phyloP scores from a whole-genome alignment of 1,140 invertebrate genomes.

The Mactra quadrangularis region DNA sequence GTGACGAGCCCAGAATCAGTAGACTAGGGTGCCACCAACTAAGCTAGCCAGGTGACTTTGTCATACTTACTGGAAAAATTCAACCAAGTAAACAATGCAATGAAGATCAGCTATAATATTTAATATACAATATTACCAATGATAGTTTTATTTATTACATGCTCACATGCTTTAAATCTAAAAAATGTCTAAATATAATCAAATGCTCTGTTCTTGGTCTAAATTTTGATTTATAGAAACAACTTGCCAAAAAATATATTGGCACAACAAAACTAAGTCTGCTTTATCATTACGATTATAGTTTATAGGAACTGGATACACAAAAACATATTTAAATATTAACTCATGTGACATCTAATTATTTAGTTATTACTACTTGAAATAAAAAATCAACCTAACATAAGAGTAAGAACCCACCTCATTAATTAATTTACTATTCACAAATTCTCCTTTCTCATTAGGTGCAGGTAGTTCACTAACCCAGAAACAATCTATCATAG shows the following conservation, averaged over 20 bases:
- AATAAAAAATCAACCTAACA: neutral
- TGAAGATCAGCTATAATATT: too few relatives aligned
- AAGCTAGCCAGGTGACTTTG: too few relatives aligned
- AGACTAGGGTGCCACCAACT: too few relatives aligned
- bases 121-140: too few relatives aligned
- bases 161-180: too few relatives aligned
- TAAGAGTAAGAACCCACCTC: slow-evolving; percentile 43
- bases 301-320: neutral
- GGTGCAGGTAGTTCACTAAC: slow-evolving; percentile 69
- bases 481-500: slow-evolving; percentile 71
- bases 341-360: neutral
- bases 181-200: too few relatives aligned
- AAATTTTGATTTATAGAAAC: neutral
- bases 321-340: neutral
- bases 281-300: too few relatives aligned
- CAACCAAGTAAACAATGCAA: too few relatives aligned
- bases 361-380: neutral
- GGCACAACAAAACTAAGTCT: neutral
- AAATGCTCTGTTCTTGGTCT: neutral
- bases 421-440: slow-evolving; percentile 66
- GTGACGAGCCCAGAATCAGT: too few relatives aligned
- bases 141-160: too few relatives aligned
- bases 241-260: neutral
- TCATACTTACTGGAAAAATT: too few relatives aligned
- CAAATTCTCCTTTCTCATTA: slow-evolving; percentile 69